These are phyloP conservation scores for Spisula subtruncata DNA, from an alignment of 2,888 invertebrate genomes.

Conservation along the genomic window DNA sequence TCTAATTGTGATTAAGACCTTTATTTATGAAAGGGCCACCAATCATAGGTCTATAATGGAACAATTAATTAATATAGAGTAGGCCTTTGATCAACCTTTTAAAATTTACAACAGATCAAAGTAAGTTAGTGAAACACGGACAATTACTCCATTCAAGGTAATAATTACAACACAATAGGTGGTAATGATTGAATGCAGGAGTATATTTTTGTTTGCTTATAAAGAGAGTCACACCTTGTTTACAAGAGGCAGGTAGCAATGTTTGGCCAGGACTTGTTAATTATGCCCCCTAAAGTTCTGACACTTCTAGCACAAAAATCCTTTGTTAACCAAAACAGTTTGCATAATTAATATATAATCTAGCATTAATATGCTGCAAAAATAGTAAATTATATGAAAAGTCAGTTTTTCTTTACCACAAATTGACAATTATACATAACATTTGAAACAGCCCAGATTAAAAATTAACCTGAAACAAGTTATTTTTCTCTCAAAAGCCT, in stretches of 20 bases:
- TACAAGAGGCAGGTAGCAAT: slow-evolving; percentile 1
- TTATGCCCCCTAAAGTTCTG: not conserved
- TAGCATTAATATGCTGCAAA: too few relatives aligned
- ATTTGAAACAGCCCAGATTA: too few relatives aligned
- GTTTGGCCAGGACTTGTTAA: not conserved
- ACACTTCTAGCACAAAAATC: slow-evolving; percentile 8
- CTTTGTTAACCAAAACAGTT: not conserved
- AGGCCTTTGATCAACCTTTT: not conserved
- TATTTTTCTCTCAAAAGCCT: too few relatives aligned
- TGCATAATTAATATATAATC: not conserved
- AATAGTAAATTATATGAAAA: too few relatives aligned
- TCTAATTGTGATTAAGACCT: slow-evolving; percentile 15
- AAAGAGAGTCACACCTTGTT: slow-evolving; percentile 4
- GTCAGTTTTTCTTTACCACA: too few relatives aligned
- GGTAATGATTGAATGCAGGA: not conserved
- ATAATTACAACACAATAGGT: slow-evolving; percentile 43
- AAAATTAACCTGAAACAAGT: too few relatives aligned
- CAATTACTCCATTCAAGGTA: slow-evolving; percentile 34
- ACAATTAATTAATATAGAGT: slow-evolving; percentile 18
- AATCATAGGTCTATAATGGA: not conserved
- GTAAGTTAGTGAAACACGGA: slow-evolving; percentile 20
- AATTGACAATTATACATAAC: too few relatives aligned
- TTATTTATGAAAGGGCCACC: not conserved
- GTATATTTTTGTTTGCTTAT: not conserved
- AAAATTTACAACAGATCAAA: slow-evolving; percentile 34